phyloP scores from a whole-genome alignment of 2,797 vertebrate species.

The Cirrhinus molitorella region DNA sequence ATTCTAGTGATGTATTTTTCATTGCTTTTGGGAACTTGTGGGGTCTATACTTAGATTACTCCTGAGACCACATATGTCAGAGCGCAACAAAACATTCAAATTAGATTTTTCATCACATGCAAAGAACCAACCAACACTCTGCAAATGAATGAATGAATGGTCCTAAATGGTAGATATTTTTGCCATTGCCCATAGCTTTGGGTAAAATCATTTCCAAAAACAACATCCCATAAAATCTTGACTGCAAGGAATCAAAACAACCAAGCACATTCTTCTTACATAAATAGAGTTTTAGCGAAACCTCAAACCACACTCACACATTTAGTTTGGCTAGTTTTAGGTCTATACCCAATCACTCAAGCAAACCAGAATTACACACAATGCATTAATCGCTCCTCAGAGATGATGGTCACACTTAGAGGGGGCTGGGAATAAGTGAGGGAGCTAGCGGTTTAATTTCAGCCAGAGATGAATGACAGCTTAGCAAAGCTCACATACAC shows the following conservation, averaged over 20 bases:
- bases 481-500: neutral
- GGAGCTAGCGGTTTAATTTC: constrained; percentile 41
- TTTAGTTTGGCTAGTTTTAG: constrained; percentile 51
- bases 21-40: constrained; percentile 39
- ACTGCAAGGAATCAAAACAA: neutral
- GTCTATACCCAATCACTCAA: constrained; percentile 63
- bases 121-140: constrained; percentile 2
- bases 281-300: constrained; percentile 40
- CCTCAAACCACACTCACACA: constrained; percentile 49
- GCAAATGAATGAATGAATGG: too few species aligned
- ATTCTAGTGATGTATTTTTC: constrained; percentile 37
- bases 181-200: neutral
- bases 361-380: constrained; percentile 64
- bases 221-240: neutral
- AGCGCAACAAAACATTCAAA: constrained; percentile 15
- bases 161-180: too few species aligned
- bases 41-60: constrained; percentile 30
- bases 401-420: constrained; percentile 40
- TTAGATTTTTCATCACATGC: neutral
- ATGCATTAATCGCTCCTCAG: constrained; percentile 64
- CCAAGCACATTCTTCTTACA: neutral
- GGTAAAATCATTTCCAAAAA: constrained; percentile 1
- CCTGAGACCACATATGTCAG: constrained; percentile 15
- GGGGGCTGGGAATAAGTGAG: constrained; percentile 10
- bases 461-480: constrained; percentile 22